phyloP scores from a whole-genome alignment of 2,113 vertebrate genomes.

The Erythrolamprus reginae region DNA sequence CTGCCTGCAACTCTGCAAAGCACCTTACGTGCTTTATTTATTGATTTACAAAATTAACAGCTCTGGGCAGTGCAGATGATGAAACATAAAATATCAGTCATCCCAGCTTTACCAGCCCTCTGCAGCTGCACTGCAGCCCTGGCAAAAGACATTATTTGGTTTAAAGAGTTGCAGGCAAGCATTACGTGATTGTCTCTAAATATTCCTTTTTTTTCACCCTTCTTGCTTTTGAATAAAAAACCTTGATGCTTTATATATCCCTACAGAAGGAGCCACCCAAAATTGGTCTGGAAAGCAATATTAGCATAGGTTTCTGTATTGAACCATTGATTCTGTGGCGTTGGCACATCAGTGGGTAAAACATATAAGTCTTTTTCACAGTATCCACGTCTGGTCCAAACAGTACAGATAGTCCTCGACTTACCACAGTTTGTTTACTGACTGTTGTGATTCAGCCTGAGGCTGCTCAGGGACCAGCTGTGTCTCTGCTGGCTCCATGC shows the following conservation, averaged over 20 bases:
- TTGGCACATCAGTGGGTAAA: not conserved
- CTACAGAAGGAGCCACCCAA: not conserved
- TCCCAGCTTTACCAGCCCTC: not conserved
- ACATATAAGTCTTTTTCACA: not conserved
- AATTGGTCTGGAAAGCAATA: not conserved
- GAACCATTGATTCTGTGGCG: not conserved
- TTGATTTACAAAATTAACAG: not conserved
- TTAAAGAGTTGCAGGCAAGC: not conserved
- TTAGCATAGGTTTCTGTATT: not conserved
- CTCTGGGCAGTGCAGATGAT: not conserved
- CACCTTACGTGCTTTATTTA: not conserved
- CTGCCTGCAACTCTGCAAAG: not conserved
- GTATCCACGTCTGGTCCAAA: not conserved
- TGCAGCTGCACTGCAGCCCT: not conserved
- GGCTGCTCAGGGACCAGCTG: too few species aligned
- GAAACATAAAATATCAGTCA: not conserved
- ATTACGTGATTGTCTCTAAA: not conserved
- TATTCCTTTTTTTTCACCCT: not conserved
- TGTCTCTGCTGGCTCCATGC: too few species aligned
- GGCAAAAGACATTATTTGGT: not conserved
- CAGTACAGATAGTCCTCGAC: not conserved
- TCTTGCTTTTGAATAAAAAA: not conserved
- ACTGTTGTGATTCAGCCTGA: too few species aligned
- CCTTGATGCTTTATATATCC: not conserved
- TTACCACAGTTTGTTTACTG: not conserved